These are phyloP conservation scores for Eptesicus fuscus DNA, from an alignment of 2,113 vertebrate genomes.

Conservation along the genomic window DNA sequence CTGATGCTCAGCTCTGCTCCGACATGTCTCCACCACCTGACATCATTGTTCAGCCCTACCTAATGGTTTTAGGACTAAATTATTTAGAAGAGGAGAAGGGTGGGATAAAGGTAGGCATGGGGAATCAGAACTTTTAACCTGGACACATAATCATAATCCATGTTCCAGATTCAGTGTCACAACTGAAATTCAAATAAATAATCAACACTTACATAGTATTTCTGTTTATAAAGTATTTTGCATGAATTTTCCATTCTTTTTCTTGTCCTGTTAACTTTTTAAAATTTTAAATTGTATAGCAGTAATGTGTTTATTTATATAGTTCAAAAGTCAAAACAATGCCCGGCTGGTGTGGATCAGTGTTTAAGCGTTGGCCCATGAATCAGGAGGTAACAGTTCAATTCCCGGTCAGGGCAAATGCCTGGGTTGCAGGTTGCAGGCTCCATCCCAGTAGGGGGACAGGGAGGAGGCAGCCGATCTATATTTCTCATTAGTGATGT, in stretches of 20 bases:
- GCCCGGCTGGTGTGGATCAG: too few species aligned
- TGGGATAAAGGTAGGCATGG: neutral
- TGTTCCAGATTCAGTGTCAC: neutral
- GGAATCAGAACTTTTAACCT: neutral
- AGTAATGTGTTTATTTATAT: neutral
- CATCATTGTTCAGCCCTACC: neutral
- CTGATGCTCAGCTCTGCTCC: neutral
- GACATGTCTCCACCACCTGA: neutral
- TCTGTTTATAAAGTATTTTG: neutral
- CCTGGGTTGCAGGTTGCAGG: too few species aligned
- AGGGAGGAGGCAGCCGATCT: too few species aligned
- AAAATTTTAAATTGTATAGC: neutral
- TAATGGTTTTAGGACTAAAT: neutral
- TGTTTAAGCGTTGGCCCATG: too few species aligned
- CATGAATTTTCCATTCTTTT: neutral
- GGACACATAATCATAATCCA: neutral
- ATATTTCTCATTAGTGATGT: too few species aligned
- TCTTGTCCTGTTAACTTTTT: neutral
- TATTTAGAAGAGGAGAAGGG: neutral
- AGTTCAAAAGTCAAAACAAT: neutral
- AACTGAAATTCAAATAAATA: neutral
- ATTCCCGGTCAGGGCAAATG: too few species aligned
- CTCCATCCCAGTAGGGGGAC: too few species aligned
- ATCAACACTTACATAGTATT: neutral
- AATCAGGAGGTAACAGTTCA: too few species aligned